Percentiles rank a stretch among this genome's conserved stretches.
phyloP scores from a whole-genome alignment of 2,888 invertebrate genomes.

The Choristoneura rosaceana region DNA sequence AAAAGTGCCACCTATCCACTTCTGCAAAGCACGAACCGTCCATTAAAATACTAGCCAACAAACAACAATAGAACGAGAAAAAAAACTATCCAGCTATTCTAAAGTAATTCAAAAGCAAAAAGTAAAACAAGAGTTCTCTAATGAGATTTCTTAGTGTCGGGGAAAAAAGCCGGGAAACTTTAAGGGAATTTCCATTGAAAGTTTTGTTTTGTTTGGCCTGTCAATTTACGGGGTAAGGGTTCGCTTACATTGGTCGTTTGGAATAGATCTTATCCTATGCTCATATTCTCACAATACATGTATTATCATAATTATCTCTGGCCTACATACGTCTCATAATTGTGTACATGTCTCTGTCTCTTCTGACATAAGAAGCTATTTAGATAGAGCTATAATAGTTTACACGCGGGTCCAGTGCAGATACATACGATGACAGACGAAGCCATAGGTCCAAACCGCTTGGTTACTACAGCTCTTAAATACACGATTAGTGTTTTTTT shows the following conservation, averaged over 20 bases:
- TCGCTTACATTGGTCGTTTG: slow-evolving; percentile 4
- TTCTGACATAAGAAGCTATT: no score
- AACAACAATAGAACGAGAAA: slow-evolving; percentile 12
- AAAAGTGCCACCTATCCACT: no score
- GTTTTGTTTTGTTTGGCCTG: slow-evolving; percentile 62
- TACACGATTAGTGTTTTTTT: no score
- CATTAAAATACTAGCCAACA: background rate
- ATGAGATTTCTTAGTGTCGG: slow-evolving; percentile 56
- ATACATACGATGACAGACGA: no score
- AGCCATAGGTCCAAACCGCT: no score
- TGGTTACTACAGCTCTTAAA: no score
- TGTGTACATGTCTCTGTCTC: no score
- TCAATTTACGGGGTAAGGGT: slow-evolving; percentile 47
- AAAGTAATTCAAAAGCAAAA: slow-evolving; percentile 42
- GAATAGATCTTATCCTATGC: background rate
- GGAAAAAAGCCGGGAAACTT: slow-evolving; percentile 60
- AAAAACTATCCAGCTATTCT: slow-evolving; percentile 43
- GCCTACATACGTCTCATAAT: no score
- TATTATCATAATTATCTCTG: background rate
- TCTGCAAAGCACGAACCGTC: background rate
- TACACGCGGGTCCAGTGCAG: no score
- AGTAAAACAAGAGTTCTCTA: slow-evolving; percentile 51
- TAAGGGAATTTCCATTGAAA: slow-evolving; percentile 55
- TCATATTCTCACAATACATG: background rate
- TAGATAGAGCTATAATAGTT: no score